Evolutionary conservation across 2,888 invertebrate genomes (phyloP).

Genomic region (Galeopsomyia nigrocyanea): DNA sequence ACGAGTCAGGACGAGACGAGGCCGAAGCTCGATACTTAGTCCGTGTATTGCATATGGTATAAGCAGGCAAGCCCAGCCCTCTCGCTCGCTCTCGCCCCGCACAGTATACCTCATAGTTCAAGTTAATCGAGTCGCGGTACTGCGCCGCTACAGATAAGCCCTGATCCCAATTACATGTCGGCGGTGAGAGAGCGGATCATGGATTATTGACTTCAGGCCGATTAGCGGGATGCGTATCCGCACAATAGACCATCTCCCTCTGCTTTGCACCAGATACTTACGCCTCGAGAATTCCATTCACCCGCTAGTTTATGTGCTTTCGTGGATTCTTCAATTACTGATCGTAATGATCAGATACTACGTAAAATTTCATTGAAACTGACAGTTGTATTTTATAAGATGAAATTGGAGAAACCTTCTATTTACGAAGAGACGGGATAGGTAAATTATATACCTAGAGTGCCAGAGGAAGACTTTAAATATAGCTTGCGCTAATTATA

Average conservation of each 20-base stretch:
- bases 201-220: conserved; percentile 65
- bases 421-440: no score
- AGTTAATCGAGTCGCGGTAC: conserved; percentile 50
- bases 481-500: no score
- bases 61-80: neutral
- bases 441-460: no score
- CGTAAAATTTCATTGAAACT: no score
- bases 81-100: conserved; percentile 40
- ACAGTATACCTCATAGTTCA: conserved; percentile 37
- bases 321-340: no score
- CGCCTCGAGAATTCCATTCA: conserved; percentile 28
- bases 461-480: no score
- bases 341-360: no score
- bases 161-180: conserved; percentile 67
- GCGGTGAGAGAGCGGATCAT: conserved; percentile 63
- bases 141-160: conserved; percentile 65
- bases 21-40: no score
- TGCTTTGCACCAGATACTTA: conserved; percentile 30
- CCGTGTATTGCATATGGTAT: conserved; percentile 1
- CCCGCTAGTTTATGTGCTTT: neutral
- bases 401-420: no score
- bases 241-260: conserved; percentile 44
- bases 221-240: conserved; percentile 51
- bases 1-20: no score
- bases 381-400: no score